These are phyloP conservation scores for Zosterops pallidus DNA, from an alignment of 2,113 vertebrate genomes.

Conservation along the genomic window DNA sequence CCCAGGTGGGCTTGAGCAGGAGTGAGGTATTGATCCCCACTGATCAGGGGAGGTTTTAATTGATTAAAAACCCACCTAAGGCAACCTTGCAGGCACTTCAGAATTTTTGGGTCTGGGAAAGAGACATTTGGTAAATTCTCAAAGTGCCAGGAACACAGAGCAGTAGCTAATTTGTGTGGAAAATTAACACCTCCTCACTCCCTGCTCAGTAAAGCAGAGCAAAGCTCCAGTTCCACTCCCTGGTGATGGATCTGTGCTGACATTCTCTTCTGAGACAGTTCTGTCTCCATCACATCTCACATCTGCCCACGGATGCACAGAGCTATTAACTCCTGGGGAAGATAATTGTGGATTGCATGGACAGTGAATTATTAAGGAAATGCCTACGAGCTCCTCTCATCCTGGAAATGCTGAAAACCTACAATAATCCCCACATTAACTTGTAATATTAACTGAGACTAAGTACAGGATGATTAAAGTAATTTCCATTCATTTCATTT, in stretches of 20 bases:
- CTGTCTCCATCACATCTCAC: background rate
- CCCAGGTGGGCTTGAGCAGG: background rate
- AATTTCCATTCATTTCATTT: background rate
- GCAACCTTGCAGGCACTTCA: background rate
- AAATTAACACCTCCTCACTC: background rate
- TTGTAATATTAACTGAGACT: background rate
- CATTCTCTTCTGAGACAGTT: background rate
- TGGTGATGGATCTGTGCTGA: background rate
- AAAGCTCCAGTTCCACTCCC: background rate
- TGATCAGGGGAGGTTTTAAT: background rate
- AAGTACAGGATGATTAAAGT: background rate
- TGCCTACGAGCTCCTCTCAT: background rate
- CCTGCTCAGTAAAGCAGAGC: background rate
- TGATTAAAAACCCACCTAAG: background rate
- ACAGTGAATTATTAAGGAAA: background rate
- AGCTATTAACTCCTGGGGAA: background rate
- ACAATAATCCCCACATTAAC: background rate
- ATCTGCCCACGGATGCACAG: background rate
- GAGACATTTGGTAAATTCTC: background rate
- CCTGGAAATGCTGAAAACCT: background rate
- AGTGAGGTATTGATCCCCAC: background rate
- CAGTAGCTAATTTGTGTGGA: background rate
- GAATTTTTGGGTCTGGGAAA: background rate
- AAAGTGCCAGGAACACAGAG: background rate
- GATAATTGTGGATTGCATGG: background rate